Percentiles rank a stretch among this genome's conserved stretches.
Evolutionary conservation across 2,113 vertebrate species (phyloP).

Genomic region (Siphamia tubifer): DNA sequence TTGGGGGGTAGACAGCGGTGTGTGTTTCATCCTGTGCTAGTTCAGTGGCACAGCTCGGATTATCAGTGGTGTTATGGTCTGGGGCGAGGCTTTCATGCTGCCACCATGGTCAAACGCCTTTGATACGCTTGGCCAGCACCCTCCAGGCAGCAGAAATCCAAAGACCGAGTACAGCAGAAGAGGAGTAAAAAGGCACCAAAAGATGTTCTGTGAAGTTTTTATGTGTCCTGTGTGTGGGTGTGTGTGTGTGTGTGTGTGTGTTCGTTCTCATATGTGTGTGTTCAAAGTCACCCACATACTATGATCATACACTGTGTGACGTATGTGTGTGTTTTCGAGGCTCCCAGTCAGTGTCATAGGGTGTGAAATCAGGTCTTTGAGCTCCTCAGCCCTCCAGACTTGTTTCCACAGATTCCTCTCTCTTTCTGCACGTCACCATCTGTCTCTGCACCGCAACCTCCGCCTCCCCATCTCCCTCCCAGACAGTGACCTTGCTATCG

Average conservation of each 20-base stretch:
- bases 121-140: constrained; percentile 58
- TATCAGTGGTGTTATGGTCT: constrained; percentile 60
- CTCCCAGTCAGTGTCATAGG: constrained; percentile 22
- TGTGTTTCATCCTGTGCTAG: constrained; percentile 54
- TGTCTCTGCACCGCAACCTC: constrained; percentile 43
- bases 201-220: constrained; percentile 36
- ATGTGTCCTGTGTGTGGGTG: not conserved
- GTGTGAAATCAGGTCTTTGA: constrained; percentile 53
- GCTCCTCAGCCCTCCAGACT: constrained; percentile 14
- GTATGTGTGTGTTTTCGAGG: constrained; percentile 18
- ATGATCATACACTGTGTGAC: constrained; percentile 41
- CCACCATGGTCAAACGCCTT: constrained; percentile 70
- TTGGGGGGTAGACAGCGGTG: constrained; percentile 1
- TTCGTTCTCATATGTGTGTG: not conserved
- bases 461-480: constrained; percentile 13
- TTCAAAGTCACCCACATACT: constrained; percentile 54
- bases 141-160: constrained; percentile 50
- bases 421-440: constrained; percentile 38
- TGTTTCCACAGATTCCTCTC: constrained; percentile 33
- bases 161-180: constrained; percentile 37
- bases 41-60: constrained; percentile 60
- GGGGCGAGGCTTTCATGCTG: constrained; percentile 64
- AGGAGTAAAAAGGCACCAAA: constrained; percentile 40
- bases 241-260: no score
- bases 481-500: constrained; percentile 61